Evolutionary conservation across 2,797 vertebrate genomes (phyloP), one percentile per base, ranked within the genome.

Genomic region (Phoebastria nigripes): DNA sequence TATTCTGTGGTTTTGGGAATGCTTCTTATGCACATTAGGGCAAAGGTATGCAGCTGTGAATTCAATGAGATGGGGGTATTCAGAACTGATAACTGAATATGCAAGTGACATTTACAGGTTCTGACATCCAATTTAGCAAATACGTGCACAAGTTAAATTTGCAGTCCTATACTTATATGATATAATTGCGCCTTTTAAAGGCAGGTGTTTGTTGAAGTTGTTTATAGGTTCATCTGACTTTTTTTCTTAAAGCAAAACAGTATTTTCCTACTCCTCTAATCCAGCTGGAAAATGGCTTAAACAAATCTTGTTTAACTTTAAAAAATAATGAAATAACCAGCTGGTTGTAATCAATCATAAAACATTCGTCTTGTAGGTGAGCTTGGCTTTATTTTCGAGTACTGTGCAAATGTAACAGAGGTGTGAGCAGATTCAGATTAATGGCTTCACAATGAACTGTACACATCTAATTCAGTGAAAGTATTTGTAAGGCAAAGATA

Each of bases 121-220:
- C 55, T 88, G 80, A 71, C 55, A 82, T 21, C 15, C 41, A 87
- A 59, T 96, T 94, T 89, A 93, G 77, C 24, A 95, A 94, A 93
- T 63, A 35, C 16, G 63, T 71, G 73, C 83, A 90, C 44, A 87
- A 87, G 22, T 65, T 89, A 87, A 82, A 89, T 82, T 90, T 90
- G 55, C 26, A 93, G 31, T 46, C 58, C 70, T 89, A 22, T 70
- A 87, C 15, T 84, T 80, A 79, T 11, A n/a, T 9, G 52, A 46
- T 81, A 70, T 94, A 93, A 92, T 92, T 93, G 47, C 80, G 16
- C 41, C 39, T 95, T 93, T 93, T 67, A 92, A 85, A 94, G 33
- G 24, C 26, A 80, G 54, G 33, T 86, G 66, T 84, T 80, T 67
- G 6, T 41, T 91, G 67, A 65, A 90, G 46, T 63, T 90, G 51